Evolutionary conservation across 2,797 vertebrate genomes (phyloP), one percentile per base, ranked within the genome.

Genomic region (Buceros bicornis): DNA sequence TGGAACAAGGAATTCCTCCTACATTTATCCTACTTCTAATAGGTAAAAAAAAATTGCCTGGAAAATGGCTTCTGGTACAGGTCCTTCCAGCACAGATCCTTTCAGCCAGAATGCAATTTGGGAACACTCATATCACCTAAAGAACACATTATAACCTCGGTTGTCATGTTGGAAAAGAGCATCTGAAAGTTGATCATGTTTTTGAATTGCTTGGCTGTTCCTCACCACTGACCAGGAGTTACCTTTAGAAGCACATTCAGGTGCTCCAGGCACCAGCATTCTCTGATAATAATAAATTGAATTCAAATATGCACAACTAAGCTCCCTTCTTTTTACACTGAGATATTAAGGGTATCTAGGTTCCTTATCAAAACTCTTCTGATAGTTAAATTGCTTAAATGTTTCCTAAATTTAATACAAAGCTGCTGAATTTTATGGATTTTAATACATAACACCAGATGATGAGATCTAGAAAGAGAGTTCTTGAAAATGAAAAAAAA

Each of bases 341-440:
- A 81, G 40, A 25, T 42, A 78, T 53, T 60, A 90, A 78, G 24
- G 1, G 13, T 61, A 88, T 56, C 57, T 78, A 80, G 58, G 72
- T 70, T 64, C 37, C 82, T 88, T 84, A 73, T 19, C 65, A 77
- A 70, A 20, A 82, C 37, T 16, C 10, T 89, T 69, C 57, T 73
- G 54, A 80, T 12, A 66, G 16, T 69, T 37, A 71, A 81, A 81
- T 64, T 56, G 12, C 40, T 62, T 67, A 62, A 84, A 56, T 78
- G 3, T 80, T 64, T 91, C 69, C 26, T 70, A 90, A 62, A 95
- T 71, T 53, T 71, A 94, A 87, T n/a, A 85, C 13, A 80, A 78
- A 82, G 5, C 13, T 71, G n/a, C 4, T 77, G 58, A 72, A 74
- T 69, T 92, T 73, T 88, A 78, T 92, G 29, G 25, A 61, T 94